Evolutionary conservation across 92 coral and sea anemone species (phyloP).

Genomic region (Porites divaricata): DNA sequence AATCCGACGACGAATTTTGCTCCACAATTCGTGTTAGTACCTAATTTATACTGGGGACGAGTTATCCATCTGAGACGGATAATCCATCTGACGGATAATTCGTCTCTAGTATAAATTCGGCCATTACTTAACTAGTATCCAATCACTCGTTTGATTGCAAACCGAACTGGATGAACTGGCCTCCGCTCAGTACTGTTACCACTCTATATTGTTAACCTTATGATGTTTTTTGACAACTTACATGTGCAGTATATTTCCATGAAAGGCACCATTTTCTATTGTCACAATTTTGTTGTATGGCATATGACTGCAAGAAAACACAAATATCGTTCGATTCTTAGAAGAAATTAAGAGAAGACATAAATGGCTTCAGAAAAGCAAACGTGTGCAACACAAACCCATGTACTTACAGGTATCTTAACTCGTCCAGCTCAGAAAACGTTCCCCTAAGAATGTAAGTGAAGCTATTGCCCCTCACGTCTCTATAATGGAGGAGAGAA

Average conservation of each 20-base stretch:
- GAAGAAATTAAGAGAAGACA: neutral
- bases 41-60: no score
- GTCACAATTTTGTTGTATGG: constrained; percentile 74
- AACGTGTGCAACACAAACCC: neutral
- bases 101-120: no score
- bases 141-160: no score
- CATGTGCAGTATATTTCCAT: constrained; percentile 62
- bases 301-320: constrained; percentile 49
- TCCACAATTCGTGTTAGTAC: no score
- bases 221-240: constrained; percentile 41
- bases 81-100: no score
- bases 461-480: constrained; percentile 64
- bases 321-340: neutral
- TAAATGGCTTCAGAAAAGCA: neutral
- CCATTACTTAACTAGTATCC: no score
- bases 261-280: constrained; percentile 90
- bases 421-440: constrained; percentile 73
- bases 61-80: no score
- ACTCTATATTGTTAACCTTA: no score
- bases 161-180: no score
- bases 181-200: no score
- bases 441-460: constrained; percentile 81
- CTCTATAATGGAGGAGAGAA: constrained; percentile 48
- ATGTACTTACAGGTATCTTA: constrained; percentile 71
- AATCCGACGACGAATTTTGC: no score